Evolutionary conservation across 2,888 invertebrate genomes (phyloP), one percentile per base, ranked within the genome.

Genomic region (Sarcophaga subvicina): DNA sequence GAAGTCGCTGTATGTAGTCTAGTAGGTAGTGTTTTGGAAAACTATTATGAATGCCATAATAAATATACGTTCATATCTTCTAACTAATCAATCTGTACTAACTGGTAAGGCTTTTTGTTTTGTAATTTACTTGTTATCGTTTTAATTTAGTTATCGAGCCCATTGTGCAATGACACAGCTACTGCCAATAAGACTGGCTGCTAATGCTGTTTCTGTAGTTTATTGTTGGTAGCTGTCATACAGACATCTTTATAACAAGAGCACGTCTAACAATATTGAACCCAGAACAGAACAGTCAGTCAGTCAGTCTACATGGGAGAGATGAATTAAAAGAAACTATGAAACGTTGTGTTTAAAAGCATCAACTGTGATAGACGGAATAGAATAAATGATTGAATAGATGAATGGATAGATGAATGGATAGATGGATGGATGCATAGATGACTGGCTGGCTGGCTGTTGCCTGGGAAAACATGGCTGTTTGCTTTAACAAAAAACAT

Each of bases 171-270:
- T 54, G 54, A 17, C 2, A 54, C 5, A 17, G 17, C 4, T 54
- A 54, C 17, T 54, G 14, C 54, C 54, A 54, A 54, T 17, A 54
- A 5, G 17, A 12, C 12, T 1, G 10, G 22, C 54, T 73, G 47
- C 25, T 69, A 59, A 17, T 25, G 62, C 5, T 59, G 27, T 27
- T 69, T 3, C 37, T 27, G 80, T 73, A 75, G 60, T 78, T 79
- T 71, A 49, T 47, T 79, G 71, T 66, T 73, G 64, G 75, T 81
- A 83, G 73, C 75, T 75, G 75, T 81, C 75, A 75, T 71, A 49
- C 64, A 62, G 75, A 71, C 78, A 75, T 78, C 78, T 70, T 80
- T 75, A 59, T 80, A 77, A 67, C 71, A 80, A 86, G 71, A 59
- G 27, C 54, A 79, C 54, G 11, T 47, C 17, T 78, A 83, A 78